Conservation (phyloP, 1,140 invertebrate genomes). For the Hyles euphorbiae region DNA sequence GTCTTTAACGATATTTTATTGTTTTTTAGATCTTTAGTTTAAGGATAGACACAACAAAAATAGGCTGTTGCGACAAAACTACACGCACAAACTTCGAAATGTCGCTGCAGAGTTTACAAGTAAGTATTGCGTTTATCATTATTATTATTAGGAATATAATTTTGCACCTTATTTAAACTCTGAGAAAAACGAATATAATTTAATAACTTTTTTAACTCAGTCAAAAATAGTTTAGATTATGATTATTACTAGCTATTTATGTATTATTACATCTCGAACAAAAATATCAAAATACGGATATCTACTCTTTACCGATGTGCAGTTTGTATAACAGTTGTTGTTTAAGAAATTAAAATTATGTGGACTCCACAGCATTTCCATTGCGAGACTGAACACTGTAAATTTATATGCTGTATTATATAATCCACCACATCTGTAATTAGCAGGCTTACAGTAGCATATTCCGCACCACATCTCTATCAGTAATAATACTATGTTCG, state of each 20-base stretch:
- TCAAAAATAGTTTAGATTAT: no score
- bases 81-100: constrained; percentile 60
- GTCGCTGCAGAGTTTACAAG: constrained; percentile 63
- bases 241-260: no score
- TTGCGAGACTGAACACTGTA: no score
- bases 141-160: background rate
- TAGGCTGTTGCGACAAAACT: constrained; percentile 81
- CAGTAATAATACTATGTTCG: constrained; percentile 19
- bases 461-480: background rate
- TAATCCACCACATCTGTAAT: no score
- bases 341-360: no score
- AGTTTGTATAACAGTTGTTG: no score
- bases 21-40: constrained; percentile 80
- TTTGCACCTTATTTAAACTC: background rate
- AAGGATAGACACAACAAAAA: constrained; percentile 81
- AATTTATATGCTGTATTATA: no score
- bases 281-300: no score
- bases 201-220: no score
- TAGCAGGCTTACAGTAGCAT: background rate
- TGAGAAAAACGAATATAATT: background rate
- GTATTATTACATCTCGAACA: no score
- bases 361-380: no score
- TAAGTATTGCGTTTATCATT: constrained; percentile 27
- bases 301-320: no score
- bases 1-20: constrained; percentile 3